Percentiles rank a stretch among this genome's conserved stretches.
phyloP scores from a whole-genome alignment of 2,888 invertebrate species.

The Idaea dimidiata region DNA sequence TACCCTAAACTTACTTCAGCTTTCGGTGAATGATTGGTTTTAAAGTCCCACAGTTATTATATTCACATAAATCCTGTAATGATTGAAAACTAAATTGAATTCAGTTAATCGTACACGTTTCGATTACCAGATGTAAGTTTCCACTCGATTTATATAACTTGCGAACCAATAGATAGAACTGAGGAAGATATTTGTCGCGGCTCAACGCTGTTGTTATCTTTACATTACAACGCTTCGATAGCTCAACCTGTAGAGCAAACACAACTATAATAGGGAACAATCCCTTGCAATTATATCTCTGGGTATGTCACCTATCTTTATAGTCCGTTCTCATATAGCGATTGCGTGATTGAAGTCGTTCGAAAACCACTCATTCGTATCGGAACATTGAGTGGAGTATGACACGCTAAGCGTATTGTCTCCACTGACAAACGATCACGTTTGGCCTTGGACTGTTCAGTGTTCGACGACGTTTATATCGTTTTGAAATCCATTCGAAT shows the following conservation, averaged over 20 bases:
- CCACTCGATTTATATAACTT: neutral
- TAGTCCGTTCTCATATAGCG: constrained; percentile 31
- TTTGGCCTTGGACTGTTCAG: constrained; percentile 48
- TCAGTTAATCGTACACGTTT: neutral
- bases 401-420: constrained; percentile 63
- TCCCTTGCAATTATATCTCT: constrained; percentile 38
- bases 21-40: too few relatives aligned
- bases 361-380: constrained; percentile 53
- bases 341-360: constrained; percentile 62
- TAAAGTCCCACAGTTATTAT: too few relatives aligned
- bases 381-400: constrained; percentile 59
- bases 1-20: too few relatives aligned
- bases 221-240: constrained; percentile 43
- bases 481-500: constrained; percentile 30
- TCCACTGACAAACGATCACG: constrained; percentile 58
- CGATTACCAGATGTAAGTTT: neutral
- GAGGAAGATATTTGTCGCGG: constrained; percentile 1
- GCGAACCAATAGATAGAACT: neutral
- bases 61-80: too few relatives aligned
- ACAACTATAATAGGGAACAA: constrained; percentile 35
- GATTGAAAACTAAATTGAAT: neutral
- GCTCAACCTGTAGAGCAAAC: constrained; percentile 49
- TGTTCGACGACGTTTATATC: constrained; percentile 38
- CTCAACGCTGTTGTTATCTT: constrained; percentile 40
- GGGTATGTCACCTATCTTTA: constrained; percentile 35